Evolutionary conservation across 2,797 vertebrate species (phyloP).

Genomic region (Myripristis jacobus): DNA sequence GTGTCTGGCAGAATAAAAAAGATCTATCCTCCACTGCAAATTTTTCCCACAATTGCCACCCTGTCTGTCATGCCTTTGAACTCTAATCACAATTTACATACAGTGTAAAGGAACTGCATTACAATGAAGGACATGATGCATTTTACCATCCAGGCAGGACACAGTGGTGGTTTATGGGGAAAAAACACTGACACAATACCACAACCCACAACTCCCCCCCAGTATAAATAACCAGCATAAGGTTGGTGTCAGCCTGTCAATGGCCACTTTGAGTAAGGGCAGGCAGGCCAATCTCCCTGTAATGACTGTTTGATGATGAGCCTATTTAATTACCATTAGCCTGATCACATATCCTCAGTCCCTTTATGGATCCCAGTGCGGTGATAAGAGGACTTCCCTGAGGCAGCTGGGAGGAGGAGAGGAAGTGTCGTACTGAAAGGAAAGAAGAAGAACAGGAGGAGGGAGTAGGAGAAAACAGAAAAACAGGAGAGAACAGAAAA

Average conservation of each 20-base stretch:
- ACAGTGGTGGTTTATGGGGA: neutral
- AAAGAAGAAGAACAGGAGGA: no score
- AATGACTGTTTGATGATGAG: slow-evolving; percentile 72
- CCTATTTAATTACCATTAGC: slow-evolving; percentile 70
- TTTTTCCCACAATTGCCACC: no score
- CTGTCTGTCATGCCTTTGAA: no score
- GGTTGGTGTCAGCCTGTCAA: slow-evolving; percentile 51
- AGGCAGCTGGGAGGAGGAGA: slow-evolving; percentile 8
- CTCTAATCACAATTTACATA: no score
- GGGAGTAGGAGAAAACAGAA: neutral
- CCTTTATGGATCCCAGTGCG: slow-evolving; percentile 60
- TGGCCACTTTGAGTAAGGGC: slow-evolving; percentile 54
- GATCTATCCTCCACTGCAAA: no score
- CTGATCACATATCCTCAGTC: slow-evolving; percentile 50
- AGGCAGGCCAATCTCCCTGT: slow-evolving; percentile 54
- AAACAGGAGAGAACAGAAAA: slow-evolving; percentile 5
- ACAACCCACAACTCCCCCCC: no score
- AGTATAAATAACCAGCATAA: slow-evolving; percentile 54
- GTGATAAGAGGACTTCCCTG: slow-evolving; percentile 49
- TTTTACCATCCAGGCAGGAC: no score
- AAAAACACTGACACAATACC: neutral
- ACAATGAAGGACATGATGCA: no score
- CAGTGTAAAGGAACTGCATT: no score
- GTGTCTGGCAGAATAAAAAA: no score
- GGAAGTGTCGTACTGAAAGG: no score